Base-by-base conservation (phyloP, 2,888 invertebrate species). In the Molorchus minor region DNA sequence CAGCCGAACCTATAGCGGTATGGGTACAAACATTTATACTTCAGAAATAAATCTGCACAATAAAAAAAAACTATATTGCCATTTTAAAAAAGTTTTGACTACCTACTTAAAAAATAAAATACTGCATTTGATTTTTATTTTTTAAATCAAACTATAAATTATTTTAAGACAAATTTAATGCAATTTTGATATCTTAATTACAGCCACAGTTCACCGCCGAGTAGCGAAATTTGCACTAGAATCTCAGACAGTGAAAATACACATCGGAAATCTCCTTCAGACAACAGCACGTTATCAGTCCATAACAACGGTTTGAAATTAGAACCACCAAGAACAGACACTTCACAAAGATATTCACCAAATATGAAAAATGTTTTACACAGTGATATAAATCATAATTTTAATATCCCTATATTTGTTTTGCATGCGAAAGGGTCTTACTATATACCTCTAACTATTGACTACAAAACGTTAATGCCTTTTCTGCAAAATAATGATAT, bases 371-470 rank as follows among this genome's bases (percentile, higher is more conserved):
- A 60, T 2, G 43, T 61, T 19, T 58, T 46, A 30, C 63, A 71
- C 49, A 49, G 55, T 44, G 65, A 69, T 25, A 41, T 66, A 33
- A 74, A 75, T 58, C 71, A 70, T 21, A 80, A 80, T 12, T 83
- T 86, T 65, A 85, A 86, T 46, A 89, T 96, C 45, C 96, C 96
- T 0, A 91, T 95, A 33, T 96, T 96, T 79, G 95, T 94, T 2
- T 83, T 96, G 30, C 94, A 96, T 79, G 87, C 94, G n/a, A 88
- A 90, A 64, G 95, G 96, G 35, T 86, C 88, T 44, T 96, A 91
- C 81, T 96, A 96, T 82, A 87, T 96, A 53, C 96, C 96, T 0
- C 81, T 96, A 60, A 90, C 90, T 64, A 84, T 95, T 51, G 93
- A 93, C 70, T 88, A 89, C 72, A 85, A 89, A 46, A 83, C 89